Conservation (phyloP, 2,888 invertebrate species). For the Adelognathus sp. region DNA sequence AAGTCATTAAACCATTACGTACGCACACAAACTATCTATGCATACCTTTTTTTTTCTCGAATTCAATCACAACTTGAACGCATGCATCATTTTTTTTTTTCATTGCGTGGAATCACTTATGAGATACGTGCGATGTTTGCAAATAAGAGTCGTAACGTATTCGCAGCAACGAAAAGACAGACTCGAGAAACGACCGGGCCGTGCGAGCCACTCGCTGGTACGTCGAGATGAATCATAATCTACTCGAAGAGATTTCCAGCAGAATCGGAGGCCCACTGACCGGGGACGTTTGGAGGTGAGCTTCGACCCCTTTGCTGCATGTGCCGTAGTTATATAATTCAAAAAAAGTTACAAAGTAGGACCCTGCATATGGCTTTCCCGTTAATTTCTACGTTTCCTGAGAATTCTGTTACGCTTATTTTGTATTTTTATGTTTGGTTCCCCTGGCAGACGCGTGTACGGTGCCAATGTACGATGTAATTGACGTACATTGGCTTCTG, state of each 20-base stretch:
- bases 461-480: too few relatives aligned
- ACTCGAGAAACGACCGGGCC: constrained; percentile 56
- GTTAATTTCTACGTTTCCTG: too few relatives aligned
- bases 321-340: too few relatives aligned
- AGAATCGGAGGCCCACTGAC: constrained; percentile 71
- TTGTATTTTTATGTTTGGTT: too few relatives aligned
- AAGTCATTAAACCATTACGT: constrained; percentile 1
- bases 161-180: constrained; percentile 11
- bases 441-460: too few relatives aligned
- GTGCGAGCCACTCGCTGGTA: constrained; percentile 73
- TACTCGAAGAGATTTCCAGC: constrained; percentile 73
- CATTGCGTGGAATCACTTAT: neutral
- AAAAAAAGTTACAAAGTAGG: too few relatives aligned
- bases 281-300: constrained; percentile 73
- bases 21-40: neutral
- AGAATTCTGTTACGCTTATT: too few relatives aligned
- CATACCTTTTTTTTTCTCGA: neutral
- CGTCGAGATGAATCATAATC: constrained; percentile 72
- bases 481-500: too few relatives aligned
- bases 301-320: neutral
- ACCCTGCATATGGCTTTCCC: too few relatives aligned
- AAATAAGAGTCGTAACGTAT: neutral
- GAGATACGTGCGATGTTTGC: neutral
- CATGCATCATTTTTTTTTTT: neutral
- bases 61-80: too few relatives aligned